phyloP scores from a whole-genome alignment of 2,113 vertebrate species.

The Dipodomys stephensi region DNA sequence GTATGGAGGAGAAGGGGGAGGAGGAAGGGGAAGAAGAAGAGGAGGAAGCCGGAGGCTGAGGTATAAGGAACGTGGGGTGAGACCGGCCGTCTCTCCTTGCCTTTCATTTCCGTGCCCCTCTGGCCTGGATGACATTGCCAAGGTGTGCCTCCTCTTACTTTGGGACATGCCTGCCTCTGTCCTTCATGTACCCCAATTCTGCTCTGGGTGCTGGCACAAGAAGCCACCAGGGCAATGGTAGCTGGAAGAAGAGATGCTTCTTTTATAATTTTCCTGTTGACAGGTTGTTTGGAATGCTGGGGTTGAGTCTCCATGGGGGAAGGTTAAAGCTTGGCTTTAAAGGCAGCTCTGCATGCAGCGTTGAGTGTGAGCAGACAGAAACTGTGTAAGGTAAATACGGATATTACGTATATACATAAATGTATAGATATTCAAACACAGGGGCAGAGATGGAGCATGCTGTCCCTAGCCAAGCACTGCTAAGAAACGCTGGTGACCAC shows the following conservation, averaged over 20 bases:
- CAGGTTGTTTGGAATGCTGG: neutral
- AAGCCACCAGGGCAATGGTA: neutral
- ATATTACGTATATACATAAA: too few species aligned
- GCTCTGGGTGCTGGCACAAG: too few species aligned
- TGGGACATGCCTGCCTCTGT: neutral
- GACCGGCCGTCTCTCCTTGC: neutral
- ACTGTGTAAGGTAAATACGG: neutral
- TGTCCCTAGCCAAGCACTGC: too few species aligned
- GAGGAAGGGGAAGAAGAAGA: too few species aligned
- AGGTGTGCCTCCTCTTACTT: neutral
- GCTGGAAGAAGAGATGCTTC: neutral
- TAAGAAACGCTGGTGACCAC: too few species aligned
- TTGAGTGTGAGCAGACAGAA: neutral
- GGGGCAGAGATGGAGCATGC: too few species aligned
- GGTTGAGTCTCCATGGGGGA: neutral
- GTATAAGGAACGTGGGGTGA: accelerated
- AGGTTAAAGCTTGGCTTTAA: neutral
- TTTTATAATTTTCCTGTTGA: neutral
- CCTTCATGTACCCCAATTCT: neutral
- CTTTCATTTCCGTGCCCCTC: accelerated
- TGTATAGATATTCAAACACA: too few species aligned
- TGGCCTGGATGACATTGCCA: neutral
- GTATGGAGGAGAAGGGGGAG: neutral
- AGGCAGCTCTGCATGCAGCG: neutral
- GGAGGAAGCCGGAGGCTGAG: neutral